A percentile compares a stretch with the other conserved stretches of the same genome.
phyloP scores from a whole-genome alignment of 30 jellyfish, hydroid and myxozoan genomes.

The Cassiopea xamachana region DNA sequence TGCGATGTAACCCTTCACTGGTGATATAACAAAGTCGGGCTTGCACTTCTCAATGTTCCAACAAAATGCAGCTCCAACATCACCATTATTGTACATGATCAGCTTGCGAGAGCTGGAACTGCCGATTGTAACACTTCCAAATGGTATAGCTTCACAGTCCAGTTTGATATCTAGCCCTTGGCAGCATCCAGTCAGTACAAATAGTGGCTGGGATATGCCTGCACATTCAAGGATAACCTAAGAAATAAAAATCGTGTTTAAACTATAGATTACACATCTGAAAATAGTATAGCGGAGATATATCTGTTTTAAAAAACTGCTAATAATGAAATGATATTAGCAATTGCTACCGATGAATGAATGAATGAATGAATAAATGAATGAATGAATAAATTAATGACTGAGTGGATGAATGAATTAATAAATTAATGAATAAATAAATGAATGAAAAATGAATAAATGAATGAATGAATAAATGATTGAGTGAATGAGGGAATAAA shows the following conservation, averaged over 20 bases:
- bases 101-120: slow-evolving; percentile 91
- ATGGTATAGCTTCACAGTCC: slow-evolving; percentile 94
- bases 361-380: too few relatives aligned
- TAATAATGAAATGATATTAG: too few relatives aligned
- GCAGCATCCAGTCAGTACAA: slow-evolving; percentile 84
- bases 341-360: too few relatives aligned
- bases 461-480: too few relatives aligned
- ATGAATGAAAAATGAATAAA: too few relatives aligned
- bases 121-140: slow-evolving; percentile 97
- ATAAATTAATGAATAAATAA: too few relatives aligned
- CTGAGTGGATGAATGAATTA: too few relatives aligned
- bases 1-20: slow-evolving; percentile 91
- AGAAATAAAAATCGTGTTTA: neutral
- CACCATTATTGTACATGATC: slow-evolving; percentile 91
- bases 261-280: too few relatives aligned
- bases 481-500: too few relatives aligned
- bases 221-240: slow-evolving; percentile 92
- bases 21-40: slow-evolving; percentile 84
- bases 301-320: too few relatives aligned
- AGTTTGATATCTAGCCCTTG: slow-evolving; percentile 90
- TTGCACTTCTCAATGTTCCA: slow-evolving; percentile 88
- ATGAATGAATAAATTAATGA: too few relatives aligned
- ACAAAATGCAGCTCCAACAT: slow-evolving; percentile 89
- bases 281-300: too few relatives aligned
- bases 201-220: slow-evolving; percentile 91